Base-by-base conservation (phyloP, 2,113 vertebrate genomes). In the Ammodytes marinus region DNA sequence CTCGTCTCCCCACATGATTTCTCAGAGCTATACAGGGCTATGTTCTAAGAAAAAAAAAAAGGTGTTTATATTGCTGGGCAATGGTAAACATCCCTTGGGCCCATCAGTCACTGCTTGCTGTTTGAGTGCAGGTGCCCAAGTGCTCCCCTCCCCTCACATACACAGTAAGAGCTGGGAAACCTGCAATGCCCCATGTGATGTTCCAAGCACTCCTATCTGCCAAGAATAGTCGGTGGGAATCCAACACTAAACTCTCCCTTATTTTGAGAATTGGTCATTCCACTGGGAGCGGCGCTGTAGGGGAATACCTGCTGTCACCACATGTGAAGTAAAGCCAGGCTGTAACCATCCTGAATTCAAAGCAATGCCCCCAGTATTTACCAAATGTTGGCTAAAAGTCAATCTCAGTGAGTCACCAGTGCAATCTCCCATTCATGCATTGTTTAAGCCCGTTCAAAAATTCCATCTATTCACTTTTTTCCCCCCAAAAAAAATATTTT, bases 61-160 rank as follows among this genome's bases (percentile, higher is more conserved):
- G 49, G 42, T 54, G 72, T 86, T 89, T 88, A 86, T 88, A 90
- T 80, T 74, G 57, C 82, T 63, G 85, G 83, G 79, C 78, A 86
- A 77, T 66, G 74, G 76, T 69, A 84, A 86, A 77, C 42, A 71
- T 89, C 89, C 89, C 86, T 14, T 15, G 74, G 80, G 82, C 57
- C 77, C 82, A 75, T 86, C 90, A 90, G 82, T 90, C 91, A 89
- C 72, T 74, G 79, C 83, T 86, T 58, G 80, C 81, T 82, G 76
- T 87, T 86, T 88, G 89, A 89, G 80, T 66, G 52, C 72, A 42
- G 75, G 27, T 27, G 27, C 88, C 88, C 86, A 89, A 85, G 52
- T 78, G 83, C 66, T 78, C 77, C 74, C 55, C 74, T 3, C 50
- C n/a, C 66, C 74, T 27, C 27, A 27, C 27, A 27, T 27, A 27